phyloP scores from a whole-genome alignment of 1,140 invertebrate species.

The Euwallacea fornicatus region DNA sequence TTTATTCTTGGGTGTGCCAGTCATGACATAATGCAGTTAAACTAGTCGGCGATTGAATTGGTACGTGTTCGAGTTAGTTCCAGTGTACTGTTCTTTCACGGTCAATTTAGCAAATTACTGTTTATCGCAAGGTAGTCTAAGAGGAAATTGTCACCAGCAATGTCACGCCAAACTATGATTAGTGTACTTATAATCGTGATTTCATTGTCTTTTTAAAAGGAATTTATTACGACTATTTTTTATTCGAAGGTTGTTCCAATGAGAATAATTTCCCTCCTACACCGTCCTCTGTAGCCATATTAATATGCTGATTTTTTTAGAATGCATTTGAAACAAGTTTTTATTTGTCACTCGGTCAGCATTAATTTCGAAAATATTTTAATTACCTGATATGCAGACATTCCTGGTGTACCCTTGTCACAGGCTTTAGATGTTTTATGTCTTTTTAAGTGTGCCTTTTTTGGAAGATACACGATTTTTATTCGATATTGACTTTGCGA shows the following conservation, averaged over 20 bases:
- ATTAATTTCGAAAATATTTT: slow-evolving; percentile 31
- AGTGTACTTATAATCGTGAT: too few species aligned
- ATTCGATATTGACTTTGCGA: slow-evolving; percentile 17
- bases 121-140: background rate
- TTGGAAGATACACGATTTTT: slow-evolving; percentile 17
- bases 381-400: slow-evolving; percentile 25
- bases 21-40: slow-evolving; percentile 1
- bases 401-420: slow-evolving; percentile 8
- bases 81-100: background rate
- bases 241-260: slow-evolving; percentile 2
- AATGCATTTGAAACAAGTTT: slow-evolving; percentile 22
- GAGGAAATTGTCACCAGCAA: too few species aligned
- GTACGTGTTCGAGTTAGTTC: background rate
- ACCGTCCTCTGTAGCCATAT: slow-evolving; percentile 20
- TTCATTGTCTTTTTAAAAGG: background rate
- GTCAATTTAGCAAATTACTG: background rate
- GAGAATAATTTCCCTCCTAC: slow-evolving; percentile 19
- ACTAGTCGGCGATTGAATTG: slow-evolving; percentile 1
- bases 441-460: slow-evolving; percentile 9
- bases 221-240: slow-evolving; percentile 25
- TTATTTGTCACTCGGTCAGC: slow-evolving; percentile 24
- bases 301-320: slow-evolving; percentile 24
- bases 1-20: slow-evolving; percentile 10
- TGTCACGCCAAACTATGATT: too few species aligned
- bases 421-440: slow-evolving; percentile 13